Evolutionary conservation across 2,888 invertebrate species (phyloP), one percentile per base, ranked within the genome.

Genomic region (Marronus borbonicus): DNA sequence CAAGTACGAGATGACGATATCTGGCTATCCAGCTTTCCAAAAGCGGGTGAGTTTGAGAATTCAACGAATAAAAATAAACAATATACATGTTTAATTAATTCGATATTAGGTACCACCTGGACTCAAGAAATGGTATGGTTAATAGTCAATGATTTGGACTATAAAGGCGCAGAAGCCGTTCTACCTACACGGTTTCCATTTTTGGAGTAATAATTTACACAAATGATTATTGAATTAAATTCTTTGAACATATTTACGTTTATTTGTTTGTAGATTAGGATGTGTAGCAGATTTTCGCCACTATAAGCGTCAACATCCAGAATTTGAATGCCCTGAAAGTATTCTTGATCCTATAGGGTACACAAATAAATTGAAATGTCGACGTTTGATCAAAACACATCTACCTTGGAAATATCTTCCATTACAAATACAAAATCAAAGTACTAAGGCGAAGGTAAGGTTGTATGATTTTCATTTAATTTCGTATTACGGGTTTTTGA

Each of bases 71-170:
- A 8, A 12, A 44, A 44, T 44, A 17, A 17, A n/a, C 3, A n/a
- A 62, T 8, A 8, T 62, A 31, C 5, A 36, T 36, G 4, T 5
- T 31, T 8, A 62, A 62, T 28, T 62, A 3, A 65, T n/a, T 39
- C 55, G n/a, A 20, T 68, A 20, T 49, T 17, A 92, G 93, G 93
- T 3, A 94, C 94, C 39, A 94, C 94, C 17, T 94, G 94, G 94
- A 90, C 92, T 0, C 93, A 93, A 85, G 94, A 94, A 88, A 90
- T 94, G 87, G 91, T 93, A 0, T 94, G 93, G 91, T 87, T 93
- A 31, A 88, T 94, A 31, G 89, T 90, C 76, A 92, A 92, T 78
- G 88, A 92, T 80, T 86, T 92, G 76, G 90, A 94, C 85, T 92
- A 90, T 79, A 88, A 90, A 77, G 87, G 86, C 8, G 92, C 93